phyloP scores from a whole-genome alignment of 2,888 invertebrate species.

The Napeogenes sylphis region DNA sequence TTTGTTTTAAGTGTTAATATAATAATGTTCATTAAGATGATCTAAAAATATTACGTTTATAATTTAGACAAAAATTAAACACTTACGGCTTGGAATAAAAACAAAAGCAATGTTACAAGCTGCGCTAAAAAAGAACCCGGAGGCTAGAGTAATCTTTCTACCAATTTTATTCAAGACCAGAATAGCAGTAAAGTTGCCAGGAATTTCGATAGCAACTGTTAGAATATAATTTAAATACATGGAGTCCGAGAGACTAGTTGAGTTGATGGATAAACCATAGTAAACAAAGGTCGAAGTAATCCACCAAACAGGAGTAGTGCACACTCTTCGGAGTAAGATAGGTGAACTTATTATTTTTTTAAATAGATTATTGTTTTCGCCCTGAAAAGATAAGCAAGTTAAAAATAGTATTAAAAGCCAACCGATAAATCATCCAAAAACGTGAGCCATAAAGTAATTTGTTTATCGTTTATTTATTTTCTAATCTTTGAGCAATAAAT shows the following conservation, averaged over 20 bases:
- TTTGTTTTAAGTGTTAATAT: too few species aligned
- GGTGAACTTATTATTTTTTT: conserved; percentile 44
- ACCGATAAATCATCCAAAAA: too few species aligned
- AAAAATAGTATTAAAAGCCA: background rate
- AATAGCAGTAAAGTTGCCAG: conserved; percentile 80
- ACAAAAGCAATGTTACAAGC: conserved; percentile 57
- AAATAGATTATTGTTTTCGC: conserved; percentile 6
- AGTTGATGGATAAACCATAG: conserved; percentile 86
- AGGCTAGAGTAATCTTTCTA: conserved; percentile 77
- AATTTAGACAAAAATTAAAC: too few species aligned
- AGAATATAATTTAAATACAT: conserved; percentile 85
- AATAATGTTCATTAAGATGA: too few species aligned
- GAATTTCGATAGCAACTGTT: conserved; percentile 81
- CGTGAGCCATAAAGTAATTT: too few species aligned
- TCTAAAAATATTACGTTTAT: too few species aligned
- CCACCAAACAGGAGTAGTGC: conserved; percentile 86
- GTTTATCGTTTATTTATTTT: too few species aligned
- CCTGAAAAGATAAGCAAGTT: conserved; percentile 12
- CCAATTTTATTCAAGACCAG: conserved; percentile 80
- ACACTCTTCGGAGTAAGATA: conserved; percentile 72
- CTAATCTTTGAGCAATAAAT: too few species aligned
- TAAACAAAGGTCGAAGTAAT: conserved; percentile 86
- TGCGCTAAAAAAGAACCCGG: conserved; percentile 78
- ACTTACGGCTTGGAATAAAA: conserved; percentile 72
- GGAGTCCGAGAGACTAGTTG: conserved; percentile 83